Percentiles rank a stretch among this genome's conserved stretches.
These are phyloP conservation scores for Polyommatus iphigenia DNA, from an alignment of 2,888 invertebrate species.

Conservation along the genomic window DNA sequence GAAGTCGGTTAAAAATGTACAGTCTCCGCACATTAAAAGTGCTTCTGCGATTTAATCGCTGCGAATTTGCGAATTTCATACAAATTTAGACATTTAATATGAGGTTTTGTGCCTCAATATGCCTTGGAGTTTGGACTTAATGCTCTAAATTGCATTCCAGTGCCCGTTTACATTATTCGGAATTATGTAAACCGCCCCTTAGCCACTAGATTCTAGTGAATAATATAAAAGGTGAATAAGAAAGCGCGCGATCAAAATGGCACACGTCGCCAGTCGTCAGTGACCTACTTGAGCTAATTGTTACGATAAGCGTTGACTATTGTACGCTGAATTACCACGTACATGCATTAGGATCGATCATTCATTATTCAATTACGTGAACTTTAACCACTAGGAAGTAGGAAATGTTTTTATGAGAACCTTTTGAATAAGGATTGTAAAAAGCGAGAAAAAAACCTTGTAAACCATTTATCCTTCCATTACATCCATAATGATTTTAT, in stretches of 20 bases:
- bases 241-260: conserved; percentile 2
- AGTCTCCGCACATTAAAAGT: too few species aligned
- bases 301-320: conserved; percentile 31
- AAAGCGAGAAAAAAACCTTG: neutral
- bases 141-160: too few species aligned
- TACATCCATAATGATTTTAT: too few species aligned
- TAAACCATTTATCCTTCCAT: too few species aligned
- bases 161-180: too few species aligned
- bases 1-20: too few species aligned
- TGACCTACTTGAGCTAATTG: conserved; percentile 31
- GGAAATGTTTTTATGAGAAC: neutral
- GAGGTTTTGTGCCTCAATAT: too few species aligned
- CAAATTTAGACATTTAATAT: too few species aligned
- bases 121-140: too few species aligned
- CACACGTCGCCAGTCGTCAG: conserved; percentile 19
- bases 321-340: conserved; percentile 31
- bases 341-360: conserved; percentile 32
- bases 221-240: conserved; percentile 21
- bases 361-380: conserved; percentile 21
- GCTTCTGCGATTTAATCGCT: too few species aligned
- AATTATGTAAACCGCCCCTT: too few species aligned
- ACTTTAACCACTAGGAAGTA: neutral
- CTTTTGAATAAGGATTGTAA: neutral
- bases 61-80: too few species aligned
- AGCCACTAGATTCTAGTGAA: neutral